Percentiles rank a stretch among this genome's conserved stretches.
Evolutionary conservation across 2,797 vertebrate genomes (phyloP).

Genomic region (Clarias fuscus): DNA sequence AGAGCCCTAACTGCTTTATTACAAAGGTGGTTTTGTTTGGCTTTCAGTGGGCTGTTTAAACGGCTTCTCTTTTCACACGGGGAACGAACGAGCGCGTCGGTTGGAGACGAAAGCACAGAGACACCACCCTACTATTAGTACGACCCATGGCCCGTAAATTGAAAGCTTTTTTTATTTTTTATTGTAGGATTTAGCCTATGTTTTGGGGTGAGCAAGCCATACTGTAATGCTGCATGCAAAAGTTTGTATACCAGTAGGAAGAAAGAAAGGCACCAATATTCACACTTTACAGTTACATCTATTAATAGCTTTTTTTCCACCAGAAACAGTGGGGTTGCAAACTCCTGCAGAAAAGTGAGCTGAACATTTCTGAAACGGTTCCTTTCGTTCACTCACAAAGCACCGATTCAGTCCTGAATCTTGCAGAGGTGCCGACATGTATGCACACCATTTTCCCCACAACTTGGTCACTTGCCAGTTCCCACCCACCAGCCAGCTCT

Average conservation of each 20-base stretch:
- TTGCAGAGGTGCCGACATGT: not conserved
- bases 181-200: not conserved
- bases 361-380: not conserved
- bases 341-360: not conserved
- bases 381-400: not conserved
- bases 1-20: constrained; percentile 58
- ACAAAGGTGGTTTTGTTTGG: constrained; percentile 74
- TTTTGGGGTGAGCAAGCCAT: too few relatives aligned
- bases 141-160: not conserved
- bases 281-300: not conserved
- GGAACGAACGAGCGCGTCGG: constrained; percentile 39
- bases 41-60: constrained; percentile 41
- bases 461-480: not conserved
- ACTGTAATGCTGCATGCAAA: not conserved
- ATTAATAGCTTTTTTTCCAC: not conserved
- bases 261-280: not conserved
- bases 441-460: too few relatives aligned
- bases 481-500: not conserved
- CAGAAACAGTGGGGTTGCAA: not conserved
- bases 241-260: not conserved
- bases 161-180: too few relatives aligned
- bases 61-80: constrained; percentile 15
- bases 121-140: not conserved
- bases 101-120: not conserved
- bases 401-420: not conserved